A percentile compares a stretch with the other conserved stretches of the same genome.
phyloP scores from a whole-genome alignment of 2,113 vertebrate genomes.

The Macheiramphus alcinus region DNA sequence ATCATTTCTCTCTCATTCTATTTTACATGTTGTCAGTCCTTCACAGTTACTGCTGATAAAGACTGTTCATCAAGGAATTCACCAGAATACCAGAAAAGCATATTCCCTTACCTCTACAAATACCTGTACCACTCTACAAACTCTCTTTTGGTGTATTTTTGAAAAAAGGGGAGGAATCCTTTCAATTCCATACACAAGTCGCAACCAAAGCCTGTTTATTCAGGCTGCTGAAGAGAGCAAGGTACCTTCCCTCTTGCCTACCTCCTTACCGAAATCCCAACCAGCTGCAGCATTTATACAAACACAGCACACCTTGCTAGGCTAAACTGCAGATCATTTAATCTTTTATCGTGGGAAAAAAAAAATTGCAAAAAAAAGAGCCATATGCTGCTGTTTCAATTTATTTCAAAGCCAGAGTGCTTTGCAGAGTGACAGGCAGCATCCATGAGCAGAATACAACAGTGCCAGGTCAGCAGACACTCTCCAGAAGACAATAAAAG shows the following conservation, averaged over 20 bases:
- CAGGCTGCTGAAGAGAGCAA: neutral
- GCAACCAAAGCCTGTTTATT: neutral
- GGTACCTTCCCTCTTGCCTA: too few relatives aligned
- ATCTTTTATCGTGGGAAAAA: neutral
- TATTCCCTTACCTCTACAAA: neutral
- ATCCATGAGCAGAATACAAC: neutral
- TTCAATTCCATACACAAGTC: accelerated
- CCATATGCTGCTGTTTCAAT: neutral
- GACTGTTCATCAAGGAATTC: neutral
- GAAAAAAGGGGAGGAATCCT: neutral
- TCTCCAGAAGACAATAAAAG: neutral
- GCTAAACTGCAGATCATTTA: neutral
- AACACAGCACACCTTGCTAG: neutral
- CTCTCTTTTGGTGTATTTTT: neutral
- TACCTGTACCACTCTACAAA: neutral
- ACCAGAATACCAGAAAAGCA: neutral
- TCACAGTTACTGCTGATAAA: neutral
- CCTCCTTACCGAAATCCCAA: neutral
- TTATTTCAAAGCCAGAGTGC: neutral
- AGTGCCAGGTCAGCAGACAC: neutral
- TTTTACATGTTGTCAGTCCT: neutral
- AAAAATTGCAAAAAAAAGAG: too few relatives aligned
- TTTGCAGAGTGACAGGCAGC: neutral
- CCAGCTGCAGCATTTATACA: neutral
- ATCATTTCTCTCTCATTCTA: neutral